Percentiles rank a stretch among this genome's conserved stretches.
Conservation (phyloP, 2,888 invertebrate species). For the Pterostichus niger region DNA sequence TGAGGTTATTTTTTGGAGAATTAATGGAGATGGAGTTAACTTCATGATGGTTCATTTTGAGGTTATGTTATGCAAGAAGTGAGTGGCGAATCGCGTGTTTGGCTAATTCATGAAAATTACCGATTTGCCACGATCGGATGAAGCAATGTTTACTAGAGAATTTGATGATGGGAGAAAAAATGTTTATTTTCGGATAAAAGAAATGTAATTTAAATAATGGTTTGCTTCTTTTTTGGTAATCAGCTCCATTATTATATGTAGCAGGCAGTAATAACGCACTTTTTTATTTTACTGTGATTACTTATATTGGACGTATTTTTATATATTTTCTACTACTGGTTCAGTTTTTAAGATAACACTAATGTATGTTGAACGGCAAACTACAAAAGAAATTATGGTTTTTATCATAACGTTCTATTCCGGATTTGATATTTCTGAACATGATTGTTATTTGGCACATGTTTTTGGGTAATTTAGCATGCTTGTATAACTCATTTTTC, state of each 20-base stretch:
- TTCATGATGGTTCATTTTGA: constrained; percentile 7
- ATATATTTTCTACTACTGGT: constrained; percentile 1
- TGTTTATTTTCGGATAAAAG: background rate
- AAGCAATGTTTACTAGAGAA: constrained; percentile 12
- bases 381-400: constrained; percentile 40
- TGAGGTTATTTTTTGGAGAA: constrained; percentile 29
- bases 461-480: constrained; percentile 42
- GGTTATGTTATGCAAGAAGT: constrained; percentile 19
- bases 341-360: background rate
- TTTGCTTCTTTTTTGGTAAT: too few relatives aligned
- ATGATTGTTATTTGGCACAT: constrained; percentile 24
- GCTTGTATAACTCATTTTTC: constrained; percentile 46
- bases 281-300: constrained; percentile 15
- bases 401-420: constrained; percentile 32
- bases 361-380: constrained; percentile 37
- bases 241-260: too few relatives aligned
- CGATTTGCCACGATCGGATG: constrained; percentile 46
- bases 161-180: background rate
- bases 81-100: constrained; percentile 31
- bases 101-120: constrained; percentile 23
- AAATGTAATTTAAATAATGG: background rate
- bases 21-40: constrained; percentile 20
- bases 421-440: constrained; percentile 36
- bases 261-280: background rate
- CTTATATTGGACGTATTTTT: constrained; percentile 9